These are phyloP conservation scores for Ladona fulva DNA, from an alignment of 1,140 invertebrate genomes.

Conservation along the genomic window DNA sequence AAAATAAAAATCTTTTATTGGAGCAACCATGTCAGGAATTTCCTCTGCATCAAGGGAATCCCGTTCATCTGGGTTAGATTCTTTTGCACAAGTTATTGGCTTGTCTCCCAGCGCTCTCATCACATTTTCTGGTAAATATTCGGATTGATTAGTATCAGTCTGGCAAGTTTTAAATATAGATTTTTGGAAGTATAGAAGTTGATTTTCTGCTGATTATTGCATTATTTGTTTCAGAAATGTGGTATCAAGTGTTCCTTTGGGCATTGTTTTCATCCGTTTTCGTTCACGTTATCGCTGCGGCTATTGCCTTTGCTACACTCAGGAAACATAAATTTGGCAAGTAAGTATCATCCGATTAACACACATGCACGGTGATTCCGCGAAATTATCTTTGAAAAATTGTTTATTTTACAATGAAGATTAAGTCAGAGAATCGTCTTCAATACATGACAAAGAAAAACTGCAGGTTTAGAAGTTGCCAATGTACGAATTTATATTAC, in stretches of 20 bases:
- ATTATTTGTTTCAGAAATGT: constrained; percentile 66
- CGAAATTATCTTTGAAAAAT: too few relatives aligned
- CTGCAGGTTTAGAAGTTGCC: too few relatives aligned
- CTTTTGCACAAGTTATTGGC: background rate
- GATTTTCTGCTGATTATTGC: background rate
- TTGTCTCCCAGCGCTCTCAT: background rate
- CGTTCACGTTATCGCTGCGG: constrained; percentile 81
- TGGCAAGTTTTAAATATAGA: background rate
- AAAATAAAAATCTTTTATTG: background rate
- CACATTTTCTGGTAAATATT: background rate
- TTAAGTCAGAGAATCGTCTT: too few relatives aligned
- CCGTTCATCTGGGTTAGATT: background rate
- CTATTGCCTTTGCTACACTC: constrained; percentile 80
- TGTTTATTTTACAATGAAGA: too few relatives aligned
- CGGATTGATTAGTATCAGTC: background rate
- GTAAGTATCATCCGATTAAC: too few relatives aligned
- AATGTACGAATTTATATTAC: too few relatives aligned
- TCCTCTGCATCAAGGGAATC: background rate
- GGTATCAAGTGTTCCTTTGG: constrained; percentile 93
- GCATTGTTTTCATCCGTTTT: constrained; percentile 86
- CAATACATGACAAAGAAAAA: too few relatives aligned
- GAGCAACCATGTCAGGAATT: background rate
- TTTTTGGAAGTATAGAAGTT: too few relatives aligned
- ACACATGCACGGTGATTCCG: too few relatives aligned
- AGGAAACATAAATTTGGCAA: constrained; percentile 88